phyloP scores from a whole-genome alignment of 2,113 vertebrate genomes.

The Noctilio leporinus region DNA sequence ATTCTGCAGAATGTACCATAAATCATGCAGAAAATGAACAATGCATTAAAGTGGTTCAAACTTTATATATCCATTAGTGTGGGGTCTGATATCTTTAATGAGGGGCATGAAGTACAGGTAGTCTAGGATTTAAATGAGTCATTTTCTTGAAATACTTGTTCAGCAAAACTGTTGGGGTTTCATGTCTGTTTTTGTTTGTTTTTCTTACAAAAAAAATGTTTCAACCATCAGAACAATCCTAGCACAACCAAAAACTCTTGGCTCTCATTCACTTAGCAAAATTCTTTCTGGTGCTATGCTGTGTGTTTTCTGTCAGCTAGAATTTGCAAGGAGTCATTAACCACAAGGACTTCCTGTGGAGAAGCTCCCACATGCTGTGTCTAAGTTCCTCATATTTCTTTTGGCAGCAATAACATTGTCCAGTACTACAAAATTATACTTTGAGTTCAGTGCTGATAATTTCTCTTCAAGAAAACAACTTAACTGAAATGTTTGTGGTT shows the following conservation, averaged over 20 bases:
- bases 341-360: conserved; percentile 70
- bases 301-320: conserved; percentile 72
- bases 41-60: neutral
- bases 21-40: neutral
- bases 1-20: neutral
- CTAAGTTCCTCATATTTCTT: conserved; percentile 66
- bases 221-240: conserved; percentile 22
- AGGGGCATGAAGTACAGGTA: neutral
- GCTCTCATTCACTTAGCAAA: conserved; percentile 21
- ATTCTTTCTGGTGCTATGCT: conserved; percentile 65
- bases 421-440: conserved; percentile 34
- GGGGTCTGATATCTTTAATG: neutral
- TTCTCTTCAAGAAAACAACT: conserved; percentile 41
- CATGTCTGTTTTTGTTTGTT: conserved; percentile 48
- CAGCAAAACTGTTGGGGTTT: conserved; percentile 45
- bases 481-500: conserved; percentile 20
- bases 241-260: conserved; percentile 22
- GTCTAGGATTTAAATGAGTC: neutral
- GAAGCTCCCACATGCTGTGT: conserved; percentile 50
- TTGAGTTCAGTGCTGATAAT: conserved; percentile 29
- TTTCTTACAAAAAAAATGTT: conserved; percentile 52
- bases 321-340: conserved; percentile 72
- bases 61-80: neutral
- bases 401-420: conserved; percentile 58
- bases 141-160: conserved; percentile 16